Evolutionary conservation across 2,888 invertebrate genomes (phyloP), one percentile per base, ranked within the genome.

Genomic region (Criorhina ranunculi): DNA sequence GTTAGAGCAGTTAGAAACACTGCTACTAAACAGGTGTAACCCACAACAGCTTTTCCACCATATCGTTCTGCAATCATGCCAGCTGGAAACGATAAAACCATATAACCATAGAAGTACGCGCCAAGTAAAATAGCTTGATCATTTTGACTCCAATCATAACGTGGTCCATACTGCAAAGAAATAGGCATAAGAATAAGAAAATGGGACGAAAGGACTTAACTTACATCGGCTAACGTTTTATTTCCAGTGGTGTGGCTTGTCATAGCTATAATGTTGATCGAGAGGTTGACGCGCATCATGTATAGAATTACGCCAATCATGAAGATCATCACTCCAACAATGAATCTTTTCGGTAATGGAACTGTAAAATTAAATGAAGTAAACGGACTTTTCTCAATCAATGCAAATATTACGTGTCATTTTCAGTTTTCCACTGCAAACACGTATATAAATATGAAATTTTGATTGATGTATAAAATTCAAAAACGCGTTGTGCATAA

Each of bases 281-380:
- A 95, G 92, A 96, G 94, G 90, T 96, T 96, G 1, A 96, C 94
- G 64, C 96, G 93, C 86, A 95, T 93, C 94, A 95, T 95, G 91
- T 96, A 96, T 12, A 93, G 93, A 87, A 95, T 93, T 92, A 95
- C 94, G 87, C 95, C 95, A 86, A 94, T 94, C 77, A 95, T 94
- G 90, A 96, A 95, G 87, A 95, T 90, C 95, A 96, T 95, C 46
- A 95, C 86, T 51, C 93, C 95, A 37, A 94, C 91, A 75, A 93
- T 88, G 7, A 93, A 89, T 59, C 94, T 91, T 75, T 92, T 92
- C n/a, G 94, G 94, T 46, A 94, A 89, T 88, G 91, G 91, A 87
- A 88, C 93, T 93, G 88, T 1, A 87, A 88, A 15, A 5, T 79
- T 44, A 80, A 49, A 31, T 66, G 33, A 8, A n/a, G n/a, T n/a